Evolutionary conservation across 2,113 vertebrate species (phyloP).

Genomic region (Okapia johnstoni): DNA sequence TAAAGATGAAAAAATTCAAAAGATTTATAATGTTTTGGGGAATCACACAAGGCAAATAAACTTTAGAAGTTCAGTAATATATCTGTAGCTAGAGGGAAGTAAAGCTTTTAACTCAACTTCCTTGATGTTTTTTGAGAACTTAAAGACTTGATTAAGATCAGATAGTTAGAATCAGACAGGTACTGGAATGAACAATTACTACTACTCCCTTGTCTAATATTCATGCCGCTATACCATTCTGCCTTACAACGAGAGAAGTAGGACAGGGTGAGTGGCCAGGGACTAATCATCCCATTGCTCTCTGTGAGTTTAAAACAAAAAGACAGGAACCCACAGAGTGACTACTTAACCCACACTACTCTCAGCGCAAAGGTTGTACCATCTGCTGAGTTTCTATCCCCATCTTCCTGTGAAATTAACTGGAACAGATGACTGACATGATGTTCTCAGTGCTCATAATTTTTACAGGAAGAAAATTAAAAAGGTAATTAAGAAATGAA

Average conservation of each 20-base stretch:
- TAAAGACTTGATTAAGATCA: not conserved
- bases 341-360: conserved; percentile 25
- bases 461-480: conserved; percentile 35
- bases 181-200: not conserved
- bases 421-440: conserved; percentile 53
- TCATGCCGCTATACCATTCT: not conserved
- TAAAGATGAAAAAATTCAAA: not conserved
- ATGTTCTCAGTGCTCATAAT: conserved; percentile 26
- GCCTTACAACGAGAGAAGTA: not conserved
- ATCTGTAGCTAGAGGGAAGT: not conserved
- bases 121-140: not conserved
- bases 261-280: not conserved
- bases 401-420: conserved; percentile 55
- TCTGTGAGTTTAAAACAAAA: conserved; percentile 43
- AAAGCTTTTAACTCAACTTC: not conserved
- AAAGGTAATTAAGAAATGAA: conserved; percentile 25
- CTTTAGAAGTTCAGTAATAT: not conserved
- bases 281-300: not conserved
- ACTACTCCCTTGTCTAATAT: not conserved
- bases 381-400: conserved; percentile 57
- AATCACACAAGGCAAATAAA: not conserved
- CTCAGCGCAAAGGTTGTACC: conserved; percentile 49
- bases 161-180: not conserved
- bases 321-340: conserved; percentile 37
- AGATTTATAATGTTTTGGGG: not conserved